Percentiles rank a stretch among this genome's conserved stretches.
phyloP scores from a whole-genome alignment of 1,140 invertebrate genomes.

The Laupala kohalensis region DNA sequence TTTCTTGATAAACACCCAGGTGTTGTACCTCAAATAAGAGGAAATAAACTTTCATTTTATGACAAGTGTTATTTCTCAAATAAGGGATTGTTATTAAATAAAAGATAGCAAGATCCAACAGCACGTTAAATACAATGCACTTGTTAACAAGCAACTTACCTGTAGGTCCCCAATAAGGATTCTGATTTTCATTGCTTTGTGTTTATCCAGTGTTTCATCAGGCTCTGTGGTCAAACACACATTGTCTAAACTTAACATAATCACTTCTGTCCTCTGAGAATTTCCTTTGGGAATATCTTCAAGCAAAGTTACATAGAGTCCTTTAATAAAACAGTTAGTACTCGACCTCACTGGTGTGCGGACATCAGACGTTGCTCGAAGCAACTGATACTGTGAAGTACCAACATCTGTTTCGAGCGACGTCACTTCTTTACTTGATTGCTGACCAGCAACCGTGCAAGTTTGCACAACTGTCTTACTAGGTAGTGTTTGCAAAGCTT shows the following conservation, averaged over 20 bases:
- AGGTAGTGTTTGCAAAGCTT: no score
- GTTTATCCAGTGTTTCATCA: conserved; percentile 3
- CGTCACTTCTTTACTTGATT: neutral
- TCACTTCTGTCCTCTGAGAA: conserved; percentile 25
- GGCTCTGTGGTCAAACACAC: conserved; percentile 15
- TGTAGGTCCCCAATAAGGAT: conserved; percentile 22
- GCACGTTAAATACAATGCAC: no score
- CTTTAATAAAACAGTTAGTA: conserved; percentile 24
- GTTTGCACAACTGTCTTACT: neutral
- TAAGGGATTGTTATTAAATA: no score
- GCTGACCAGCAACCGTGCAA: neutral
- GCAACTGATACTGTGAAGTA: neutral
- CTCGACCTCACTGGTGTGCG: conserved; percentile 17
- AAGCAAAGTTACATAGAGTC: conserved; percentile 20
- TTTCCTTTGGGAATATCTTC: conserved; percentile 5
- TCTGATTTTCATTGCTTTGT: conserved; percentile 27
- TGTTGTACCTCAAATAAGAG: no score
- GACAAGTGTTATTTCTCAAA: no score
- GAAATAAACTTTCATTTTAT: no score
- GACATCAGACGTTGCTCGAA: neutral
- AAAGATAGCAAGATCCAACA: no score
- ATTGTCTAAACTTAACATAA: conserved; percentile 27
- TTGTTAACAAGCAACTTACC: no score
- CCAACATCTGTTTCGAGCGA: neutral
- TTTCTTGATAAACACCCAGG: no score